Evolutionary conservation across 2,797 vertebrate genomes (phyloP), one percentile per base, ranked within the genome.

Genomic region (Coregonus suidteri): DNA sequence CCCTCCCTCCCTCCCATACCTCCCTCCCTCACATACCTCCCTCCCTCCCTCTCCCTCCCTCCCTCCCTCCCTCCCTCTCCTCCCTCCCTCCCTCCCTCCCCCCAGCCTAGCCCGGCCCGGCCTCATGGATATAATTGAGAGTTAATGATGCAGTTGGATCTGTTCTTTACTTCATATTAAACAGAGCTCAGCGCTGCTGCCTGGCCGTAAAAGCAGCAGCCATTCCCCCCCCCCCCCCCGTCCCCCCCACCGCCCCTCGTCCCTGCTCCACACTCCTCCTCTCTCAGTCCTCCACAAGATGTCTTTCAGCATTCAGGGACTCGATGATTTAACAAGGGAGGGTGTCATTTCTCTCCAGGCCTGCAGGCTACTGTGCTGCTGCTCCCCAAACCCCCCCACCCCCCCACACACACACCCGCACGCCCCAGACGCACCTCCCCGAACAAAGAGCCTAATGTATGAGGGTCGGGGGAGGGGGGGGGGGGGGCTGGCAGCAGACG

Each of bases 401-500:
- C 25, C 25, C 25, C 25, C 25, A 25, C 25, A 25, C 25, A 25
- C 25, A 25, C 25, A 25, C 25, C 25, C 25, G 25, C 25, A 25
- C 25, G 25, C 25, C 25, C 25, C 25, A 25, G 25, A 25, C 25
- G 25, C 90, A 94, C 94, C 79, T 67, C 20, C 90, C 90, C 90
- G 95, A 95, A 97, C 96, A 97, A 96, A 96, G 96, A 93, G 90
- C 92, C 94, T 95, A 95, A 96, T 96, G 95, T 96, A 67, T 34
- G 78, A 18, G 18, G 79, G 71, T 1, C 47, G 76, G 64, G 4
- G 74, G 64, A 35, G 25, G 25, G 25, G 31, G 94, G 92, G 93
- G 93, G 93, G 92, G 94, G 93, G 91, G 92, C 94, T 95, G 95
- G 94, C 93, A 93, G 85, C 62, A 31, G 64, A 73, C 30, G 25